Evolutionary conservation across 2,797 vertebrate species (phyloP), one percentile per base, ranked within the genome.

Genomic region (Enteromius mattozi): DNA sequence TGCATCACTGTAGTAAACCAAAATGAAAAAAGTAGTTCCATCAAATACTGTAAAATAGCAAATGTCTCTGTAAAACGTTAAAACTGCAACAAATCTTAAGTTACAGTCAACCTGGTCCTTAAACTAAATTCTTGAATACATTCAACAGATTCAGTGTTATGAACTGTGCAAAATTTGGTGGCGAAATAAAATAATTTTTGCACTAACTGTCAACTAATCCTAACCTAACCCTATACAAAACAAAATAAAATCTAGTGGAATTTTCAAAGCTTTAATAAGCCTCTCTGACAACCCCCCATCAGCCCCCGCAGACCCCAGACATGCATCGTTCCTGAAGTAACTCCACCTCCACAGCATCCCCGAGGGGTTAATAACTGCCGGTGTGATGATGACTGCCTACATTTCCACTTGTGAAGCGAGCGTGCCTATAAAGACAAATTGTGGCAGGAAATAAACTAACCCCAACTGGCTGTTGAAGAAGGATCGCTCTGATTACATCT

Each of bases 401-500:
- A 78, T 78, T 78, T 84, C 65, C 75, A 78, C 74, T 78, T 84
- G 82, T 71, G 68, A 84, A 35, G 75, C 19, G 7, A 84, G 30
- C 10, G 0, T 45, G 72, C 72, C 33, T 91, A 92, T 95, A 94
- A 94, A 92, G 91, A 86, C 88, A 91, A 91, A 92, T 89, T 89
- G 88, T 90, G 90, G 59, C 89, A 92, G 91, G 91, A 92, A 93
- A 92, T 91, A 89, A 85, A 85, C 78, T 37, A 87, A 84, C 78
- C 91, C 90, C 79, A 87, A 85, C 88, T 88, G 87, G 88, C 79
- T 78, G 78, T 91, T 86, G 88, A 78, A 69, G 68, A 92, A 90
- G 89, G 85, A 69, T 87, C 68, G 16, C 72, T 82, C 92, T 95
- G 93, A 95, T 95, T 94, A 93, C 90, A 89, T 85, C 92, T 92